Percentiles rank a stretch among this genome's conserved stretches.
phyloP scores from a whole-genome alignment of 2,888 invertebrate species.

The Mayetiola destructor region DNA sequence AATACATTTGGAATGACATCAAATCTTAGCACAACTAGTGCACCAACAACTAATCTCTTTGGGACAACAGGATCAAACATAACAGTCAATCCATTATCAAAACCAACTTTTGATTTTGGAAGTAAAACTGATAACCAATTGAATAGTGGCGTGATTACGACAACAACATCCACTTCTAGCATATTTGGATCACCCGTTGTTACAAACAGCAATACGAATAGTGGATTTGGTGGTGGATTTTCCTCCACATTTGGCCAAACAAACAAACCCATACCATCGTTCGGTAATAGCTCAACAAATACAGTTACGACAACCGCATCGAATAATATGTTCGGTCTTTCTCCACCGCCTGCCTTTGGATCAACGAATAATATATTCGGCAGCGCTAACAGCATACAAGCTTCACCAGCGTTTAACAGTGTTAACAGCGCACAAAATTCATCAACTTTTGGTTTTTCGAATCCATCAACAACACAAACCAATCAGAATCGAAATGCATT shows the following conservation, averaged over 20 bases:
- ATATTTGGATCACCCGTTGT: neutral
- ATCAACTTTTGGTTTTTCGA: neutral
- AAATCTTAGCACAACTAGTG: too few relatives aligned
- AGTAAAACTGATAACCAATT: too few relatives aligned
- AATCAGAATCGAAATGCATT: neutral
- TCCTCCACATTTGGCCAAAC: neutral
- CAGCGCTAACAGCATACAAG: neutral
- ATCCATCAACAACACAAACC: neutral
- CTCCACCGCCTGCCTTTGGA: conserved; percentile 1
- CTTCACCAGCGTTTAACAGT: neutral
- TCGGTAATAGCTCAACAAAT: neutral
- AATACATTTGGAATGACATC: too few relatives aligned
- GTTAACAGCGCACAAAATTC: neutral
- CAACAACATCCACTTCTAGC: neutral
- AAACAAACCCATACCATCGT: neutral
- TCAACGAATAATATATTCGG: neutral
- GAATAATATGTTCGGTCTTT: neutral
- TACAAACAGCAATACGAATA: neutral
- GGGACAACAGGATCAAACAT: too few relatives aligned
- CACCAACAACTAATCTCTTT: too few relatives aligned
- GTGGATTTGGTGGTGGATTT: neutral
- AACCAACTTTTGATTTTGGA: too few relatives aligned
- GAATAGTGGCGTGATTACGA: too few relatives aligned
- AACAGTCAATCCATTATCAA: too few relatives aligned
- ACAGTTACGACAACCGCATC: neutral